A percentile compares a stretch with the other conserved stretches of the same genome.
These are phyloP conservation scores for Fragum whitleyi DNA, from an alignment of 2,888 invertebrate species.

Conservation along the genomic window DNA sequence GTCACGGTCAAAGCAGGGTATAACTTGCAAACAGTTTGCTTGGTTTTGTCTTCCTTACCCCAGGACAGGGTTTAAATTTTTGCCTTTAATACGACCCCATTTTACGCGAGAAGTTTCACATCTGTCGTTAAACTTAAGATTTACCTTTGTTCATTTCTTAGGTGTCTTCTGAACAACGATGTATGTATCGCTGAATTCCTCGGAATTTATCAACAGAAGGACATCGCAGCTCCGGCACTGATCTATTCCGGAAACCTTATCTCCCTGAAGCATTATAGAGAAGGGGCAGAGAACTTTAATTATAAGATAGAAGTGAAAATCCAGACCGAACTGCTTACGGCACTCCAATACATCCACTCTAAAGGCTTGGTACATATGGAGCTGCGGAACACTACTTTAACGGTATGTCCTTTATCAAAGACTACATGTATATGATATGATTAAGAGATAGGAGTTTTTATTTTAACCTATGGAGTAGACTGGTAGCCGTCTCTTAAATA, in stretches of 20 bases:
- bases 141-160: no score
- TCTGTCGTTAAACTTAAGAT: no score
- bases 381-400: constrained; percentile 49
- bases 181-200: constrained; percentile 61
- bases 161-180: constrained; percentile 57
- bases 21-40: no score
- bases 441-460: no score
- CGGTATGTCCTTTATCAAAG: constrained; percentile 27
- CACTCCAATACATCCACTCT: constrained; percentile 57
- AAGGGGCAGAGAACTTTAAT: constrained; percentile 22
- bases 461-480: no score
- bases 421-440: no score
- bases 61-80: no score
- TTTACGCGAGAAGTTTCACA: no score
- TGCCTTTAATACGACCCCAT: no score
- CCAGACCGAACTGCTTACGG: constrained; percentile 38
- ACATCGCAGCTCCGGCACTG: constrained; percentile 46
- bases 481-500: no score
- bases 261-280: constrained; percentile 41
- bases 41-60: no score
- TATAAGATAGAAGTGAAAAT: constrained; percentile 28
- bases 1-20: no score
- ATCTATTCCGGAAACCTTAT: constrained; percentile 50
- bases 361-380: constrained; percentile 65
- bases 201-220: constrained; percentile 51